phyloP scores from a whole-genome alignment of 1,140 invertebrate species.

The Nymphalis io region DNA sequence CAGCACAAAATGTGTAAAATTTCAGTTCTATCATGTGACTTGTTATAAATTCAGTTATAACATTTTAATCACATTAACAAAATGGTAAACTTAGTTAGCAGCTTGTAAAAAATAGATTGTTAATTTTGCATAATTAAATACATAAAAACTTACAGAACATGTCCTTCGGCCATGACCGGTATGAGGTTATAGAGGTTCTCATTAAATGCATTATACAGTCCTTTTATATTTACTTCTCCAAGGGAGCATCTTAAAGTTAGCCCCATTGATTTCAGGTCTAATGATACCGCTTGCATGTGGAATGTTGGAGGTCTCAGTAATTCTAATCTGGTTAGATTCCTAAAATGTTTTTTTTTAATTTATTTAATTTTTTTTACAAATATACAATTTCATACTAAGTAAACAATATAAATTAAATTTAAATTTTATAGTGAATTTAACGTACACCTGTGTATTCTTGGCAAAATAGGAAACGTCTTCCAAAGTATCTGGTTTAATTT shows the following conservation, averaged over 20 bases:
- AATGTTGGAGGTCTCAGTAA: constrained; percentile 68
- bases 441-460: constrained; percentile 78
- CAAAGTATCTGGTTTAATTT: constrained; percentile 59
- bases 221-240: constrained; percentile 72
- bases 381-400: too few relatives aligned
- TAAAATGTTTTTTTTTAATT: constrained; percentile 37
- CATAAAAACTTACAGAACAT: constrained; percentile 67
- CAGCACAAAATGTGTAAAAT: too few relatives aligned
- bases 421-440: too few relatives aligned
- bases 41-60: too few relatives aligned
- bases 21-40: too few relatives aligned
- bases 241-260: constrained; percentile 65
- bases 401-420: too few relatives aligned
- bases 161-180: constrained; percentile 74
- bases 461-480: constrained; percentile 76
- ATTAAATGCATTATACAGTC: constrained; percentile 76
- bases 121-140: neutral
- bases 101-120: too few relatives aligned
- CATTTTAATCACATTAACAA: too few relatives aligned
- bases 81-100: too few relatives aligned
- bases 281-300: constrained; percentile 64
- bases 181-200: constrained; percentile 75
- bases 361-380: too few relatives aligned
- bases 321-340: constrained; percentile 67
- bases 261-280: constrained; percentile 71